Evolutionary conservation across 2,888 invertebrate species (phyloP), one percentile per base, ranked within the genome.

Genomic region (Cyclophora albipunctata): DNA sequence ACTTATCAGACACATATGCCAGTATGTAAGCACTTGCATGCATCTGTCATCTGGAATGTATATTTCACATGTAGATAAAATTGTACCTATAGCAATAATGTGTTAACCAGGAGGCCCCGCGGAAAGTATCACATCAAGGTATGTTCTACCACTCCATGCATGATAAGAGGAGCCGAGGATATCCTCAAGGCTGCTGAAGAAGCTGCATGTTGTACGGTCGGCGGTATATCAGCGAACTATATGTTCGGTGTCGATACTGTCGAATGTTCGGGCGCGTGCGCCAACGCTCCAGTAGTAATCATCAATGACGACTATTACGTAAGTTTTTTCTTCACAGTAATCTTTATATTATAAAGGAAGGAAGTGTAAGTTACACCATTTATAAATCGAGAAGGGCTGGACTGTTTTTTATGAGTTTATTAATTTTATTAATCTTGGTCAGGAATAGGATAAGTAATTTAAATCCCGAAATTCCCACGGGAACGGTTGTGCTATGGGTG

Each of bases 271-370:
- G 87, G 87, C 2, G 87, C 87, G 0, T 87, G 87, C 47, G 85
- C 66, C 7, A 86, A 87, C 40, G 86, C 87, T 1, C 87, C 87
- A 0, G 59, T 87, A 4, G 7, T 87, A 3, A 79, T 72, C 3
- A 64, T 87, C 3, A 75, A 87, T 47, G 87, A 87, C 61, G 87
- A 87, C 64, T 86, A 82, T 58, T 87, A 76, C 55, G 87, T 86
- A 50, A 70, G 84, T 66, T 45, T 5, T 20, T 42, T 5, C 34
- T 7, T 45, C 3, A 37, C 34, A 3, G 7, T 40, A 7, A 40
- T 40, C 40, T 7, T n/a, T 4, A 7, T 40, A 40, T 40, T 3
- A 40, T 40, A 40, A 40, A 40, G 4, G 20, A 20, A 20, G 20
- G 20, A 1, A 1, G 20, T 20, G 20, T 20, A 20, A 20, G 20